phyloP scores from a whole-genome alignment of 1,140 invertebrate genomes.

The Pygmarrhopalites habei region DNA sequence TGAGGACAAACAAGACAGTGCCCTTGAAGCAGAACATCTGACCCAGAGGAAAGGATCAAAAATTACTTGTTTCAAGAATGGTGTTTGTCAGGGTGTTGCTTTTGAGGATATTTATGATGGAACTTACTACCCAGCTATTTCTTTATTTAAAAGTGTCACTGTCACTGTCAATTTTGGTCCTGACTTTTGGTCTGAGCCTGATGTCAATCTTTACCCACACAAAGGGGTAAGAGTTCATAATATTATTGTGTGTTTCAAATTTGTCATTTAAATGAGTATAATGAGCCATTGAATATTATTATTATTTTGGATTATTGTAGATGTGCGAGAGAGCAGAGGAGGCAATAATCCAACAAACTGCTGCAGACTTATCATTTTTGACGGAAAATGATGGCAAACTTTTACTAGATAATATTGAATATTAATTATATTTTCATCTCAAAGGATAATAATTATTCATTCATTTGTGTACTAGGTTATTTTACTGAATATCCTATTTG shows the following conservation, averaged over 20 bases:
- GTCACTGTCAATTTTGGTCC: conserved; percentile 95
- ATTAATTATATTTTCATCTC: not conserved
- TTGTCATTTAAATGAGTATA: no score
- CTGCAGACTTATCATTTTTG: conserved; percentile 82
- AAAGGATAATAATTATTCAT: not conserved
- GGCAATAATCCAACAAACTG: conserved; percentile 79
- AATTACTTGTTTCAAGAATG: conserved; percentile 92
- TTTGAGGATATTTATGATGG: conserved; percentile 80
- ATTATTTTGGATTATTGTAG: conserved; percentile 53
- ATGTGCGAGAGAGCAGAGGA: conserved; percentile 84
- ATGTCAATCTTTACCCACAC: conserved; percentile 53
- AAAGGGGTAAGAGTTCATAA: conserved; percentile 63
- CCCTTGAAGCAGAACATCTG: conserved; percentile 8
- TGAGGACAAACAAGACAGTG: conserved; percentile 79
- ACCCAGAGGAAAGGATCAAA: conserved; percentile 66
- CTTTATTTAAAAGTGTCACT: conserved; percentile 80
- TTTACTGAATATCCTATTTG: not conserved
- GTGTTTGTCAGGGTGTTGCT: conserved; percentile 73
- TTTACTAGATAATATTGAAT: conserved; percentile 55
- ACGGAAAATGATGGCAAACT: conserved; percentile 89
- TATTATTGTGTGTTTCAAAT: no score
- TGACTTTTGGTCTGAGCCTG: conserved; percentile 77
- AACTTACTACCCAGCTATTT: conserved; percentile 89
- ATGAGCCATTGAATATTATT: no score
- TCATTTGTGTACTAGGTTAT: not conserved